These are phyloP conservation scores for Melanotus villosus DNA, from an alignment of 2,888 invertebrate genomes.

Conservation along the genomic window DNA sequence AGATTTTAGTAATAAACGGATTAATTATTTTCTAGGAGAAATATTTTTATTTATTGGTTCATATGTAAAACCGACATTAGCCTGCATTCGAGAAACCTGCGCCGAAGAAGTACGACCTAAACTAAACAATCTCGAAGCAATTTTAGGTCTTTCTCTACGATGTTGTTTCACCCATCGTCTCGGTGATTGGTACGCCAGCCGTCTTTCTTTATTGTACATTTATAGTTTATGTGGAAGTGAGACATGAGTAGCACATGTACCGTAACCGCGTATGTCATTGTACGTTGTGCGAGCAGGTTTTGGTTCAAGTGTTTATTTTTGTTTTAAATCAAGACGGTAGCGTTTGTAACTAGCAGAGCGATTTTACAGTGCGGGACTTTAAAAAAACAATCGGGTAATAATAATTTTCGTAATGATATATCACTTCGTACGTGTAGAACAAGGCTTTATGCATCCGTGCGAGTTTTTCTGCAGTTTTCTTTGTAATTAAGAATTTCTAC, in stretches of 20 bases:
- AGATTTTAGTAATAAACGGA: too few species aligned
- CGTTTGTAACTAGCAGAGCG: conserved; percentile 25
- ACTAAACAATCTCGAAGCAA: not conserved
- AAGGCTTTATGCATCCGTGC: not conserved
- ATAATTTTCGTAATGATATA: conserved; percentile 30
- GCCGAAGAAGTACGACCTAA: not conserved
- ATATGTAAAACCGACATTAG: too few species aligned
- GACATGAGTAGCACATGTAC: conserved; percentile 24
- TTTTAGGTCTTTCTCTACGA: not conserved
- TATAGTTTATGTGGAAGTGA: conserved; percentile 1
- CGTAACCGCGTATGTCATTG: conserved; percentile 33
- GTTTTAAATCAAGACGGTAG: conserved; percentile 41
- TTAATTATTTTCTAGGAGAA: too few species aligned
- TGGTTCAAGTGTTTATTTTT: conserved; percentile 44
- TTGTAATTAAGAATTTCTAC: conserved; percentile 8
- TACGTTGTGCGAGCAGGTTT: conserved; percentile 42
- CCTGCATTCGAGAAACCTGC: too few species aligned
- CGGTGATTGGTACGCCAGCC: conserved; percentile 5
- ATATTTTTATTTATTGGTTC: too few species aligned
- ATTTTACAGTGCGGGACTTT: conserved; percentile 31
- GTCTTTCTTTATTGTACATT: not conserved
- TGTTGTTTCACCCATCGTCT: not conserved
- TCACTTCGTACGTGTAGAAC: conserved; percentile 18
- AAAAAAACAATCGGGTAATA: conserved; percentile 23
- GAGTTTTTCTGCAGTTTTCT: conserved; percentile 13